Evolutionary conservation across 2,113 vertebrate genomes (phyloP).

Genomic region (Nycticorax nycticorax): DNA sequence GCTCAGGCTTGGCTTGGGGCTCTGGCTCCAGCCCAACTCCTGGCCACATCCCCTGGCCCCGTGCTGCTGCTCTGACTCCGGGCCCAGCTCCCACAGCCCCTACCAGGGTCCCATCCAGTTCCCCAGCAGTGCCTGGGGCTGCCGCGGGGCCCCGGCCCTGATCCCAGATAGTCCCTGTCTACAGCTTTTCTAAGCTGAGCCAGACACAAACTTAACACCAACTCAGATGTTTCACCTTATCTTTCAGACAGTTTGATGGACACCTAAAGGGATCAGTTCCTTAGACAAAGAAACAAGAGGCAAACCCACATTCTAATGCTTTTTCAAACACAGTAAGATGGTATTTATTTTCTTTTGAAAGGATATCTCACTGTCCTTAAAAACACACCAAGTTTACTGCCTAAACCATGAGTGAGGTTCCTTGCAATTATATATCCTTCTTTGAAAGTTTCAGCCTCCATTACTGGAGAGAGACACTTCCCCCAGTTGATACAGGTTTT

Average conservation of each 20-base stretch:
- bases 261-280: not conserved
- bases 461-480: not conserved
- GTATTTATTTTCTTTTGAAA: not conserved
- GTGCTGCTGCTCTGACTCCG: not conserved
- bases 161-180: no score
- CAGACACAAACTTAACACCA: no score
- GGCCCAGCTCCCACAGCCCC: no score
- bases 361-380: not conserved
- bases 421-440: not conserved
- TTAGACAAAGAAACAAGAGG: not conserved
- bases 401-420: not conserved
- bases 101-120: no score
- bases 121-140: not conserved
- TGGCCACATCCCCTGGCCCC: accelerated
- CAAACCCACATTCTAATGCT: not conserved
- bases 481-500: not conserved
- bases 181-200: not conserved
- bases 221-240: no score
- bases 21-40: no score
- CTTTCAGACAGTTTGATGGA: not conserved
- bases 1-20: accelerated
- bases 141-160: not conserved
- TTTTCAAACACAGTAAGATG: not conserved
- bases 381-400: not conserved
- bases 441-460: not conserved